phyloP scores from a whole-genome alignment of 1,140 invertebrate species.

The Drosophila sp. region DNA sequence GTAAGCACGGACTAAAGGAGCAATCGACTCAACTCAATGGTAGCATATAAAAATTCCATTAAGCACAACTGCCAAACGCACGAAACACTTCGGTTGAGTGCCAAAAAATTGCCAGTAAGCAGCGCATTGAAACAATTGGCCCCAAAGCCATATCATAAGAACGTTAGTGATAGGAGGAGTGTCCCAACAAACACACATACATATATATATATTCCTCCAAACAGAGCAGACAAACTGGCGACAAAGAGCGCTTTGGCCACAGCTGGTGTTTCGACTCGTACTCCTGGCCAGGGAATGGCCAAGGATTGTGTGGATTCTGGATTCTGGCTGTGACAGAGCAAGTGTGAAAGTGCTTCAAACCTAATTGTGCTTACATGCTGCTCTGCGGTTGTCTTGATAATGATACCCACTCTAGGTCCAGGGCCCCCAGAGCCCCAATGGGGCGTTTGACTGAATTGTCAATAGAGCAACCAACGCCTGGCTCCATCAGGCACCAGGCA shows the following conservation, averaged over 20 bases:
- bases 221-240: slow-evolving; percentile 66
- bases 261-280: slow-evolving; percentile 13
- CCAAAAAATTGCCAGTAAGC: slow-evolving; percentile 52
- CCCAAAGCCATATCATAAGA: slow-evolving; percentile 17
- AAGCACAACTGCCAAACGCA: slow-evolving; percentile 71
- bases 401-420: slow-evolving; percentile 23
- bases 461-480: slow-evolving; percentile 9
- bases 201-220: slow-evolving; percentile 35
- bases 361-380: slow-evolving; percentile 71
- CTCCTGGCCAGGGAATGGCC: slow-evolving; percentile 5
- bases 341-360: slow-evolving; percentile 67
- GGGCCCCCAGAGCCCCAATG: slow-evolving; percentile 30
- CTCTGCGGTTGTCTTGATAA: slow-evolving; percentile 22
- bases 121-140: slow-evolving; percentile 54
- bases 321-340: slow-evolving; percentile 24
- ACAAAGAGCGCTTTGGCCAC: slow-evolving; percentile 61
- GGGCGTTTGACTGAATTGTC: slow-evolving; percentile 41
- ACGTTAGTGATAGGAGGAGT: slow-evolving; percentile 37
- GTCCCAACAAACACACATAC: neutral
- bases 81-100: slow-evolving; percentile 65
- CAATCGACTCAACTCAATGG: slow-evolving; percentile 59
- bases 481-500: slow-evolving; percentile 16
- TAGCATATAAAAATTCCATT: slow-evolving; percentile 71
- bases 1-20: slow-evolving; percentile 46
- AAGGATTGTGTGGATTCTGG: too few species aligned